Percentiles rank a stretch among this genome's conserved stretches.
Conservation (phyloP, 1,140 invertebrate genomes). For the Drosophila pectinifera region DNA sequence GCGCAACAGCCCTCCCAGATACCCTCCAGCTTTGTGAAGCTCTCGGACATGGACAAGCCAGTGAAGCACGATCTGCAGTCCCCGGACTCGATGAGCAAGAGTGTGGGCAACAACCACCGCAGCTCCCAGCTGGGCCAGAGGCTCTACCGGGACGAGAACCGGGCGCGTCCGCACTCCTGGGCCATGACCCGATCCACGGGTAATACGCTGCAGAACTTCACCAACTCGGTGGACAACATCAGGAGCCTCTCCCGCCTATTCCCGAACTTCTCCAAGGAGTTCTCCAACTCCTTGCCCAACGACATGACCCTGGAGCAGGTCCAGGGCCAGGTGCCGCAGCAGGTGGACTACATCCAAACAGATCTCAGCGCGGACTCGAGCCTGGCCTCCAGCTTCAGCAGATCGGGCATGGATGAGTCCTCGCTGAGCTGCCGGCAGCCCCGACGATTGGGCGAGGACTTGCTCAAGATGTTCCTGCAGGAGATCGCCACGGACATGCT, state of each 20-base stretch:
- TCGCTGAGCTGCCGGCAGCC: constrained; percentile 85
- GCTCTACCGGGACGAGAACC: constrained; percentile 87
- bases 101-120: constrained; percentile 84
- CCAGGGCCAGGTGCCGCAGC: constrained; percentile 20
- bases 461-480: constrained; percentile 94
- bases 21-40: constrained; percentile 85
- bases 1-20: constrained; percentile 32
- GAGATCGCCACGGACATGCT: constrained; percentile 94
- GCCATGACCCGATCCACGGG: constrained; percentile 87
- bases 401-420: constrained; percentile 84
- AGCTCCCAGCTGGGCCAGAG: constrained; percentile 68
- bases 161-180: constrained; percentile 86
- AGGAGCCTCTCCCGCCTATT: constrained; percentile 84
- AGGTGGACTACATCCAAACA: constrained; percentile 79
- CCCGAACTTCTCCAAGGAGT: constrained; percentile 85
- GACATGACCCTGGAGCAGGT: constrained; percentile 66
- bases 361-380: constrained; percentile 82
- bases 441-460: constrained; percentile 91
- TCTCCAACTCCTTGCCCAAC: constrained; percentile 79
- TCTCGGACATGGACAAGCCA: constrained; percentile 87
- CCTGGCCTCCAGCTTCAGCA: constrained; percentile 81
- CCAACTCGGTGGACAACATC: constrained; percentile 83
- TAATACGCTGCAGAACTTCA: constrained; percentile 79
- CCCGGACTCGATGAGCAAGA: constrained; percentile 78
- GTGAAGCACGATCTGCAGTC: constrained; percentile 79